A percentile compares a stretch with the other conserved stretches of the same genome.
These are phyloP conservation scores for Drosophila kokeensis DNA, from an alignment of 2,888 invertebrate genomes.

Conservation along the genomic window DNA sequence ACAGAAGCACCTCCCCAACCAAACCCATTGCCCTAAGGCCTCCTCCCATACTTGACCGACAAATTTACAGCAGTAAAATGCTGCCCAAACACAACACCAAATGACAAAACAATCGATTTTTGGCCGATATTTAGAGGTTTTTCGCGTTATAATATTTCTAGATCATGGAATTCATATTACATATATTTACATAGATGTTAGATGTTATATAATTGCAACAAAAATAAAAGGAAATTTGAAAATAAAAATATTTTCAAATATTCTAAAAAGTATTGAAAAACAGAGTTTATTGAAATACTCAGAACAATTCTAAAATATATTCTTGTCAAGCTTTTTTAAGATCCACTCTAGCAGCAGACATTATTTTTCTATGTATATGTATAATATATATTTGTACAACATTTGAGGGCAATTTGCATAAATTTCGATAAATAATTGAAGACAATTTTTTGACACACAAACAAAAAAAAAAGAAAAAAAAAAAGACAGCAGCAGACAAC, in stretches of 20 bases:
- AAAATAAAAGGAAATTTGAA: not conserved
- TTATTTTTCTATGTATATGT: not conserved
- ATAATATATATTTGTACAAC: constrained; percentile 23
- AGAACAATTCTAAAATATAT: not conserved
- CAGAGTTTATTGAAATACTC: not conserved
- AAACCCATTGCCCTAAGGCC: constrained; percentile 2
- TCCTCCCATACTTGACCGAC: constrained; percentile 14
- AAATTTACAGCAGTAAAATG: constrained; percentile 22
- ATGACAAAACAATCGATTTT: constrained; percentile 16
- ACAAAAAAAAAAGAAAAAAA: not conserved
- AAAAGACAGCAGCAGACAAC: not conserved
- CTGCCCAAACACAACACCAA: constrained; percentile 7
- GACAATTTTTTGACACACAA: constrained; percentile 29
- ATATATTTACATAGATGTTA: no score
- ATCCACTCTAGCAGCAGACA: not conserved
- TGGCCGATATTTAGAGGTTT: constrained; percentile 3
- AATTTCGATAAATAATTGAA: constrained; percentile 63
- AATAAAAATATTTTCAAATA: not conserved
- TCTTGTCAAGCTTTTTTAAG: not conserved
- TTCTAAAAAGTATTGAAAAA: not conserved
- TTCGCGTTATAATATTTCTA: not conserved
- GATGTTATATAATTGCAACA: not conserved
- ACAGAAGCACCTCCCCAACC: constrained; percentile 4
- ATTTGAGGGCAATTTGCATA: constrained; percentile 55
- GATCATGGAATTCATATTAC: not conserved